phyloP scores from a whole-genome alignment of 2,113 vertebrate species.

The Catagonus wagneri region DNA sequence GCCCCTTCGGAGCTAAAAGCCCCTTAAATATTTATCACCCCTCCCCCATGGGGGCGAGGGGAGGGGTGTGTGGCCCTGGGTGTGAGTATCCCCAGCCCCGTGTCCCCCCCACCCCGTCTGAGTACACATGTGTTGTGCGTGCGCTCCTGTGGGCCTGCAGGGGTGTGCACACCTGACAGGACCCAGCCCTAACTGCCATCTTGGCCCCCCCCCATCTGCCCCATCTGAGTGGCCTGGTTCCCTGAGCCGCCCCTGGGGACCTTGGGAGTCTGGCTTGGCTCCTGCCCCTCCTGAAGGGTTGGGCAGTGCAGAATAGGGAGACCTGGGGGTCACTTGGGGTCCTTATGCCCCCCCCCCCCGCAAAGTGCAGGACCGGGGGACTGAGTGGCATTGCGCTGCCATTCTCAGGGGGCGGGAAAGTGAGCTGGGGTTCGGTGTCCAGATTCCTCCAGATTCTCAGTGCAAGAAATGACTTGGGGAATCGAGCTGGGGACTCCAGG shows the following conservation, averaged over 20 bases:
- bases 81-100: slow-evolving; percentile 63
- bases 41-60: slow-evolving; percentile 67
- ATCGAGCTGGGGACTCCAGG: background rate
- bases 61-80: slow-evolving; percentile 64
- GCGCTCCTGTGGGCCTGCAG: background rate
- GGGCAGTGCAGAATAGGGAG: background rate
- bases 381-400: background rate
- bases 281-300: background rate
- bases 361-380: background rate
- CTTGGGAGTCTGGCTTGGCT: background rate
- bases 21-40: slow-evolving; percentile 85
- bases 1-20: slow-evolving; percentile 83
- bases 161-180: slow-evolving; percentile 21
- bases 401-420: background rate
- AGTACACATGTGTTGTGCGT: slow-evolving; percentile 17
- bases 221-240: background rate
- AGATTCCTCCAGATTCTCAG: slow-evolving; percentile 33
- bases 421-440: slow-evolving; percentile 14
- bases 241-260: background rate
- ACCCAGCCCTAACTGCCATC: background rate
- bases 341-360: background rate
- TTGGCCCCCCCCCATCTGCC: background rate
- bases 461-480: background rate
- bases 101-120: background rate
- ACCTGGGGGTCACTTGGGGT: background rate